Evolutionary conservation across 1,140 invertebrate species (phyloP), one percentile per base, ranked within the genome.

Genomic region (Stenopsyche tienmushanensis): DNA sequence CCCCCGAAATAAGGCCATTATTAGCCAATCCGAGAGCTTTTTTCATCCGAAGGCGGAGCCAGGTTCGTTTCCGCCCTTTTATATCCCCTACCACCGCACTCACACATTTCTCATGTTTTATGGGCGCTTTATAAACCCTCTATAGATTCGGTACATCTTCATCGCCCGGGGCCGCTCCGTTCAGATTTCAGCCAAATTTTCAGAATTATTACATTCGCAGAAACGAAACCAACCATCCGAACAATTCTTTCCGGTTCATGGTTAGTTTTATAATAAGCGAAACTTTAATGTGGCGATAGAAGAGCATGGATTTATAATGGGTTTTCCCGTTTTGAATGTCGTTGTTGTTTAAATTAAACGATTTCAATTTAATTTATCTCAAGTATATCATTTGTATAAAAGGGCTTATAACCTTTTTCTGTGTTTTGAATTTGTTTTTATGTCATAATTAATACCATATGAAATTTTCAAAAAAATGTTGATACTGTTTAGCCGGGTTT

Each of bases 41-140:
- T 54, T 58, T 26, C 55, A 42, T 44, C 13, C 39, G 5, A 17
- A 42, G 57, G 57, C 23, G 57, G 57, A 45, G 57, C 57, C 7
- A 5, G 20, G 3, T 47, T 1, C 1, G 20, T 10, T 9, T 15
- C 54, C 54, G 39, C 54, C 54, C 54, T 39, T 1, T 24, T 18
- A 34, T n/a, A n/a, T n/a, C 21, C 42, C 41, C 57, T 44, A 60
- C 57, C 57, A 41, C 41, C 15, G 5, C 29, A 13, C 29, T 34
- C 5, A 34, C 29, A 34, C 29, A 34, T 7, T 34, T 13, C 5
- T 13, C 29, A 34, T 13, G 5, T 34, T 34, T 34, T 34, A 34
- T 34, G 5, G 29, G 5, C 13, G 13, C 29, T 13, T 34, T 13
- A 13, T 13, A 13, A 5, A 13, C 29, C 13, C 13, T 34, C 29